A percentile compares a stretch with the other conserved stretches of the same genome.
Conservation (phyloP, 2,888 invertebrate species). For the Tridacna gigas region DNA sequence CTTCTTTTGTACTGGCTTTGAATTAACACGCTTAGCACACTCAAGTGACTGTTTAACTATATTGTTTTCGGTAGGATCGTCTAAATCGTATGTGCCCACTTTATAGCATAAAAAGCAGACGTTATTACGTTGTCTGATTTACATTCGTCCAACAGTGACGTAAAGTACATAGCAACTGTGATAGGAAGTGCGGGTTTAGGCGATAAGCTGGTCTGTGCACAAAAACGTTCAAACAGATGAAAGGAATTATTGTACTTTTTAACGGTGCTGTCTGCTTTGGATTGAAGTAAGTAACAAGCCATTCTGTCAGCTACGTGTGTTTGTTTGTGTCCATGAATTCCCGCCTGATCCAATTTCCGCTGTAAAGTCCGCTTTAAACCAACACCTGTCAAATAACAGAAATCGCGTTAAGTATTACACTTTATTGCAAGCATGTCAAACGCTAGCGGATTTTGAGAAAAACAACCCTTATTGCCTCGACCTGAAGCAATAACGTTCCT, state of each 20-base stretch:
- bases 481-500: not conserved
- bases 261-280: not conserved
- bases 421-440: not conserved
- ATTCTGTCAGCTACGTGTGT: not conserved
- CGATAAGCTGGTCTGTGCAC: not conserved
- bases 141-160: not conserved
- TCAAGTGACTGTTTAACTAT: slow-evolving; percentile 26
- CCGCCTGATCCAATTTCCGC: not conserved
- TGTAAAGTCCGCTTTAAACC: not conserved
- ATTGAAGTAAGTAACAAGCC: not conserved
- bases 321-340: not conserved
- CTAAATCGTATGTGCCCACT: slow-evolving; percentile 36
- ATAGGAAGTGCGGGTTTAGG: not conserved
- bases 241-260: slow-evolving; percentile 3
- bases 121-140: not conserved
- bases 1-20: slow-evolving; percentile 27
- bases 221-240: not conserved
- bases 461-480: not conserved
- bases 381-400: not conserved
- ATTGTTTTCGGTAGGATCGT: no score
- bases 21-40: slow-evolving; percentile 18
- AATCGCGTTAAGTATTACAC: not conserved
- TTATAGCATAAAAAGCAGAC: slow-evolving; percentile 18
- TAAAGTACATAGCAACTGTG: not conserved
- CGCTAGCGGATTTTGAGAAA: not conserved